These are phyloP conservation scores for Nomada fucata DNA, from an alignment of 2,888 invertebrate genomes.

Conservation along the genomic window DNA sequence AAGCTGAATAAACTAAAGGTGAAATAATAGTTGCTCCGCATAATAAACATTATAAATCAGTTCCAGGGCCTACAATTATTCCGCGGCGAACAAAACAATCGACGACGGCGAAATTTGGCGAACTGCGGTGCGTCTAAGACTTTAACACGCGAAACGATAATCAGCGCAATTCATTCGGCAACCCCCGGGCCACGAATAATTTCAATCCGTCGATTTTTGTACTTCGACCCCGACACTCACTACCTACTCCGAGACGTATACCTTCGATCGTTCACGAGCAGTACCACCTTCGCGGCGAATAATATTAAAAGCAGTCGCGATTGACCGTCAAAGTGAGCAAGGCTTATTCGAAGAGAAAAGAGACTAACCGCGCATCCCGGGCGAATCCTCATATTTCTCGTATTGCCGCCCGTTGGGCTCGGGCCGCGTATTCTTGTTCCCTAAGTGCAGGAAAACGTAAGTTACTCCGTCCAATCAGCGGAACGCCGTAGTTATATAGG, in stretches of 20 bases:
- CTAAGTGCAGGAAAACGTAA: conserved; percentile 81
- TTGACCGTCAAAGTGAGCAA: background rate
- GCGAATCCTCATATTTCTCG: conserved; percentile 82
- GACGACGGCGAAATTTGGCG: too few species aligned
- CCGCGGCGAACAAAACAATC: too few species aligned
- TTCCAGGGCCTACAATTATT: too few species aligned
- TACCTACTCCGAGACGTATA: conserved; percentile 17
- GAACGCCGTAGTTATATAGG: conserved; percentile 84
- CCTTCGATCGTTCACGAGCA: background rate
- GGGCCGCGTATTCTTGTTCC: conserved; percentile 80
- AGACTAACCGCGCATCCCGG: conserved; percentile 83
- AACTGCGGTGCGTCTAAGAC: too few species aligned
- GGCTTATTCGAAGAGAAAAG: background rate
- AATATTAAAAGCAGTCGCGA: background rate
- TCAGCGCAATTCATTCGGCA: background rate
- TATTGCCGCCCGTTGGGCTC: conserved; percentile 80
- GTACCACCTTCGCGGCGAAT: background rate
- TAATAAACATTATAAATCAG: too few species aligned
- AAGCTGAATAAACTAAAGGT: too few species aligned
- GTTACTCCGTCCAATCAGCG: conserved; percentile 83
- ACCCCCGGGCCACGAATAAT: background rate
- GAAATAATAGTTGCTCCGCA: too few species aligned
- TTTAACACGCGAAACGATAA: background rate
- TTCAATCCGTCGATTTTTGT: conserved; percentile 9
- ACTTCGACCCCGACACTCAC: conserved; percentile 22